Evolutionary conservation across 2,113 vertebrate species (phyloP), one percentile per base, ranked within the genome.

Genomic region (Mugil cephalus): DNA sequence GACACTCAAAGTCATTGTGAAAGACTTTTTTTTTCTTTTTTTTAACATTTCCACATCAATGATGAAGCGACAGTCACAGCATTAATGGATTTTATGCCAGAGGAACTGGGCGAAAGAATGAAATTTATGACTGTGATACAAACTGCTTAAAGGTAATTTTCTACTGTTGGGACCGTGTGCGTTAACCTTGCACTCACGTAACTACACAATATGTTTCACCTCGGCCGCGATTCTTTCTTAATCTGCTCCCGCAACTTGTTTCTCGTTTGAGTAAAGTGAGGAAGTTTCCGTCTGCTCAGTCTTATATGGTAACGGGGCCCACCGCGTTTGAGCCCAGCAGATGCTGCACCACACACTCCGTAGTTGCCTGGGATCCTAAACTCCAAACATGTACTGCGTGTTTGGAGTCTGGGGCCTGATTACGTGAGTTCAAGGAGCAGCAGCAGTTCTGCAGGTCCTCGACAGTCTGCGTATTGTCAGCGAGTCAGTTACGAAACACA

Each of bases 1-100:
- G 54, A 74, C 42, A 7, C 83, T 83, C 80, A 89, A 88, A 84
- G 83, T 87, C 78, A 30, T 17, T 56, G 43, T 69, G 56, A 84
- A 80, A 80, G 65, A 80, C 64, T 13, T 74, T 83, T 74, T 58
- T 19, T 50, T 69, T 35, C 11, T 74, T 83, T 74, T 58, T 19
- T 50, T 69, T 35, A 69, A 65, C 62, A 74, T 82, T 78, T 79
- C 40, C 74, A 67, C 66, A 51, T 69, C 35, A 45, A 65, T 7
- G 62, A 56, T 73, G 65, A 78, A 75, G 10, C 3, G 12, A 73
- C 58, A 14, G 56, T 83, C 71, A 65, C 50, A 39, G 62, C 53
- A 52, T 53, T 73, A 53, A 83, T 80, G 67, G 80, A 84, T 82
- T 87, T 80, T 82, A 64, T 77, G 63, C 65, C 45, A 14, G 35